Evolutionary conservation across 2,113 vertebrate genomes (phyloP).

Genomic region (Epinephelus fuscoguttatus): DNA sequence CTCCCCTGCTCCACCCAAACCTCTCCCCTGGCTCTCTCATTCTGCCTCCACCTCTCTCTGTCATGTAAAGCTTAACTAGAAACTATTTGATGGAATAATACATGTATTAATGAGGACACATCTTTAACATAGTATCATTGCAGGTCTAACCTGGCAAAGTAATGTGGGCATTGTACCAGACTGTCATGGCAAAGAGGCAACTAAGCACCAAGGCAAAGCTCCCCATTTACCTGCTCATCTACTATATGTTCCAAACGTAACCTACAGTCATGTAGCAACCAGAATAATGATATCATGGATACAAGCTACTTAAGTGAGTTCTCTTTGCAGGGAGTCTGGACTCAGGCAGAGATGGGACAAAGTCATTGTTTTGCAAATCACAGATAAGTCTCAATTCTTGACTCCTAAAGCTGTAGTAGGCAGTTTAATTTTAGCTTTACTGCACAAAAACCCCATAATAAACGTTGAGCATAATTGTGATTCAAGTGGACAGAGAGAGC

Average conservation of each 20-base stretch:
- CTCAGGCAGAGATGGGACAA: no score
- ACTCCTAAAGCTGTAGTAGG: no score
- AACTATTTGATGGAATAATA: not conserved
- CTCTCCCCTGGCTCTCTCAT: not conserved
- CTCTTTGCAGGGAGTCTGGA: not conserved
- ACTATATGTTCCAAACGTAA: no score
- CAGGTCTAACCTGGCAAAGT: not conserved
- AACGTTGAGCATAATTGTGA: no score
- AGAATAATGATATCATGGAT: not conserved
- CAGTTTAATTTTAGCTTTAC: no score
- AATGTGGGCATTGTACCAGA: not conserved
- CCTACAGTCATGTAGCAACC: not conserved
- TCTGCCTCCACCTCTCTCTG: not conserved
- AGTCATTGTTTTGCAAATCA: no score
- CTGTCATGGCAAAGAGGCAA: no score
- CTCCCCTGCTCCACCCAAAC: constrained; percentile 9
- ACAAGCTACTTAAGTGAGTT: not conserved
- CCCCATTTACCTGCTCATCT: not conserved
- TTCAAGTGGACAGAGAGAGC: no score
- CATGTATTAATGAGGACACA: not conserved
- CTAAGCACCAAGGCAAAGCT: not conserved
- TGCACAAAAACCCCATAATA: no score
- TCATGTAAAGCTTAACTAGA: no score
- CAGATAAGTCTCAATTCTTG: no score
- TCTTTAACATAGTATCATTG: not conserved